Conservation (phyloP, 2,113 vertebrate species). For the Ophthalmolycus amberensis region DNA sequence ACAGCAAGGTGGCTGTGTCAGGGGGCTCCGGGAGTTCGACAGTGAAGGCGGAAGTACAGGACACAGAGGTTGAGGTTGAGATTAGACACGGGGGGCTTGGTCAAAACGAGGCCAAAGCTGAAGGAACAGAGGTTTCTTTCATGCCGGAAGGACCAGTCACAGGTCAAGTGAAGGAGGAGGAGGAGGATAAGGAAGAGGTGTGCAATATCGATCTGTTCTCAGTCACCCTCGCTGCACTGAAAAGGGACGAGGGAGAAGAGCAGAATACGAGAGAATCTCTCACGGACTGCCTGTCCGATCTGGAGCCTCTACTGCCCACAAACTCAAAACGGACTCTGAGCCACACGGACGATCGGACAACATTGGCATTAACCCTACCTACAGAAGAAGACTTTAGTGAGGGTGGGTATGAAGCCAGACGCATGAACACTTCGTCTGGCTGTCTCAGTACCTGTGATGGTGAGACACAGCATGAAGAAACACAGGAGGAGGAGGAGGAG, state of each 20-base stretch:
- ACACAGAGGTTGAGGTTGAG: neutral
- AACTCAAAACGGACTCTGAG: neutral
- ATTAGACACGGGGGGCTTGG: neutral
- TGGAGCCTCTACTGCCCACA: conserved; percentile 2
- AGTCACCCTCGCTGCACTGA: conserved; percentile 51
- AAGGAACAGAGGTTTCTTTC: neutral
- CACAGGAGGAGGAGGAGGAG: conserved; percentile 39
- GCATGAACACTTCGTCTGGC: neutral
- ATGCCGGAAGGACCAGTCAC: neutral
- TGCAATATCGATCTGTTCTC: conserved; percentile 69
- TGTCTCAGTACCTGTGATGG: neutral
- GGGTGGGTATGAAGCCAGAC: neutral
- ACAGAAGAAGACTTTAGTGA: neutral
- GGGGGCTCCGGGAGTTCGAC: conserved; percentile 6
- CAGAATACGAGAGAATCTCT: neutral
- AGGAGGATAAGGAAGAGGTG: neutral
- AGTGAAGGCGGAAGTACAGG: neutral
- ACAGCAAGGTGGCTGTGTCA: neutral
- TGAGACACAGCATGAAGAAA: neutral
- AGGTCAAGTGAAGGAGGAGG: conserved; percentile 5
- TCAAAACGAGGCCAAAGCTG: neutral
- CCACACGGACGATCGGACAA: neutral
- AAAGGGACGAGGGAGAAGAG: conserved; percentile 21
- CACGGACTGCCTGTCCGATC: neutral
- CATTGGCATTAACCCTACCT: neutral